A percentile compares a stretch with the other conserved stretches of the same genome.
Evolutionary conservation across 2,888 invertebrate genomes (phyloP).

Genomic region (Polymixis lichenea): DNA sequence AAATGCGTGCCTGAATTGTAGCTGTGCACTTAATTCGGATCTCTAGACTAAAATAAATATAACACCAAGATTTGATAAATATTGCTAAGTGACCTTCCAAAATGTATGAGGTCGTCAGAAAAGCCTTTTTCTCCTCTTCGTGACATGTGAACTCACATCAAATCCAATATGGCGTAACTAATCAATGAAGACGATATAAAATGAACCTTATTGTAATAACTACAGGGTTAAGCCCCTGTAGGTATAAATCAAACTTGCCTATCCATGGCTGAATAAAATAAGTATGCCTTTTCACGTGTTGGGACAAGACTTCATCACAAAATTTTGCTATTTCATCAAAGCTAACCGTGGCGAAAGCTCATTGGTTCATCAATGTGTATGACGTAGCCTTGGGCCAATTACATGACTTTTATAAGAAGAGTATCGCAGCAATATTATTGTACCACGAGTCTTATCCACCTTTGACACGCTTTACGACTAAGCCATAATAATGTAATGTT

Average conservation of each 20-base stretch:
- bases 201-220: constrained; percentile 11
- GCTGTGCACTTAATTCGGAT: background rate
- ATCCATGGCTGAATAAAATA: background rate
- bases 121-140: background rate
- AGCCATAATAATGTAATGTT: constrained; percentile 67
- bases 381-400: constrained; percentile 19
- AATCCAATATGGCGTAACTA: background rate
- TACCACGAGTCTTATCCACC: constrained; percentile 46
- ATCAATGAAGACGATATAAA: constrained; percentile 2
- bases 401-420: constrained; percentile 10
- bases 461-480: constrained; percentile 62
- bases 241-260: constrained; percentile 20
- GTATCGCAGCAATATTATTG: constrained; percentile 24
- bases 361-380: constrained; percentile 27
- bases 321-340: background rate
- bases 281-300: background rate
- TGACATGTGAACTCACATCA: background rate
- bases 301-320: background rate
- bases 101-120: background rate
- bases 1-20: constrained; percentile 8
- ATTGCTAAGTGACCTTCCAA: constrained; percentile 20
- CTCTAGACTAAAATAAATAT: background rate
- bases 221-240: constrained; percentile 23
- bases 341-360: background rate
- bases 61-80: background rate